Base-by-base conservation (phyloP, 2,797 vertebrate species). In the Oceanodroma leucorhoa region DNA sequence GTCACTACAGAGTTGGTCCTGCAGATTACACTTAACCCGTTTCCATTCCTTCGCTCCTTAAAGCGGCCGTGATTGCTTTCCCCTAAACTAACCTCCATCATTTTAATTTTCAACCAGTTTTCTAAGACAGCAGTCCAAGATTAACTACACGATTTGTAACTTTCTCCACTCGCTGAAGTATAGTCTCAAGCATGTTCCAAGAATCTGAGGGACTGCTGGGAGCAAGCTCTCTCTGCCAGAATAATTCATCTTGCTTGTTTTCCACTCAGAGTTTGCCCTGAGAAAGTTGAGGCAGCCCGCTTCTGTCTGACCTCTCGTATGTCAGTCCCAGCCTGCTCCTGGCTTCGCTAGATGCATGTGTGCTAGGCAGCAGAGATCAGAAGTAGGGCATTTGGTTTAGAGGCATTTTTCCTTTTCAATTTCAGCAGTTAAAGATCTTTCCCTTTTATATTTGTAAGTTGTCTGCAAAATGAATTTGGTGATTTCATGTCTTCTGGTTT, bases 161-260 rank as follows among this genome's bases (percentile, higher is more conserved):
- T 88, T 94, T 81, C 72, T 94, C 34, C 3, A 0, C 46, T 79
- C 0, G 2, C 41, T 83, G 62, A 83, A 89, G 77, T 64, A 27
- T n/a, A 57, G 43, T 60, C 46, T 82, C 73, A 72, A 43, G 88
- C 51, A 50, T 0, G 3, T 95, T 95, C 90, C 90, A 91, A 48
- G 73, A 92, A 76, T 87, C 62, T 69, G 70, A 72, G 54, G 70
- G 58, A 62, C 90, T 93, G 69, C 85, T 93, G 80, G 54, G 77
- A 90, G 72, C 34, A 83, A 61, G 62, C 34, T 82, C 8, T 88
- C 14, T 2, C 26, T 94, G 85, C 72, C 93, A 93, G 87, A 83
- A 60, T 57, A 94, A 80, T 95, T 93, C 9, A 61, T 95, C 54
- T 81, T 86, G 43, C 94, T 86, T 95, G 62, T 94, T 95, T 96